Conservation (phyloP, 37 sponge, comb jelly and placozoan genomes). For the Diacarnus erythraeanus region DNA sequence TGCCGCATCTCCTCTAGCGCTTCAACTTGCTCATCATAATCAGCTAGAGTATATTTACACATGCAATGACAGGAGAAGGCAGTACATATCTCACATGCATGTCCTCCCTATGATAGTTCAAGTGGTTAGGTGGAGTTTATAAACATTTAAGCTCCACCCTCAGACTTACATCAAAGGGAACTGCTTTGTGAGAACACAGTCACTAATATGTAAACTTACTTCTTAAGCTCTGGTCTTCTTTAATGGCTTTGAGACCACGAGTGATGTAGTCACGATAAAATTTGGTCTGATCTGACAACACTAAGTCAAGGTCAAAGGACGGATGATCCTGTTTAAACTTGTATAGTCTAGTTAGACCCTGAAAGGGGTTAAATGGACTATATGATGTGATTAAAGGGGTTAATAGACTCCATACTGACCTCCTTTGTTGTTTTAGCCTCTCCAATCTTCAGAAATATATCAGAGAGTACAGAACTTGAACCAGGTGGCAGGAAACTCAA, state of each 20-base stretch:
- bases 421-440: neutral
- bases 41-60: neutral
- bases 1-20: neutral
- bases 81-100: no score
- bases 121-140: no score
- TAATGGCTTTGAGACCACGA: neutral
- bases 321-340: neutral
- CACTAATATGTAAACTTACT: no score
- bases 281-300: neutral
- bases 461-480: neutral
- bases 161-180: no score
- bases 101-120: no score
- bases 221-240: neutral
- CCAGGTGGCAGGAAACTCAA: neutral
- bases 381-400: neutral
- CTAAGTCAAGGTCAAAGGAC: neutral
- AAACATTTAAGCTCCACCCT: no score
- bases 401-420: neutral
- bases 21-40: neutral
- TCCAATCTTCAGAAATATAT: neutral
- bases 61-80: no score
- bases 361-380: neutral
- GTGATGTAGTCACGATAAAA: conserved; percentile 2
- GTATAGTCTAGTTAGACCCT: neutral
- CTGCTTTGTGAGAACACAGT: no score